These are phyloP conservation scores for Bellardia bayeri DNA, from an alignment of 2,888 invertebrate genomes.

Conservation along the genomic window DNA sequence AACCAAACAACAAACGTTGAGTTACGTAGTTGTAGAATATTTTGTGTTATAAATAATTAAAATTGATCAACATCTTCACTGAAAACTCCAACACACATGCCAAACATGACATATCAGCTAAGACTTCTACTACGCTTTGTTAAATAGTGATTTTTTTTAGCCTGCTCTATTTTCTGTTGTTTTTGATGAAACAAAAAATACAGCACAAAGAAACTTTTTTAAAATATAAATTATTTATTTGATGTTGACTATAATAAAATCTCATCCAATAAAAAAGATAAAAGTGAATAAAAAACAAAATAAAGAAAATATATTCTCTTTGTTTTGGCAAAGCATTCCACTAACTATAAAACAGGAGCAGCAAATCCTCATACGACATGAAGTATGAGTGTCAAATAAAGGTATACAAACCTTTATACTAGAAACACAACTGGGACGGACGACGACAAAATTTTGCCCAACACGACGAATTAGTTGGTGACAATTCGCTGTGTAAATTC, in stretches of 20 bases:
- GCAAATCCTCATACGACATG: neutral
- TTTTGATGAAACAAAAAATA: neutral
- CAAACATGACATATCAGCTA: neutral
- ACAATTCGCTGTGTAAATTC: too few species aligned
- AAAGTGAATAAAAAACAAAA: slow-evolving; percentile 8
- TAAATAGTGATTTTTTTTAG: neutral
- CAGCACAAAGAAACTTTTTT: neutral
- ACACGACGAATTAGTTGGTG: too few species aligned
- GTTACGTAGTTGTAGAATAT: neutral
- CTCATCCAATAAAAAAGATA: slow-evolving; percentile 1
- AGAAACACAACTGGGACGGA: too few species aligned
- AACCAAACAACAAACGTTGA: slow-evolving; percentile 29
- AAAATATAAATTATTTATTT: slow-evolving; percentile 23
- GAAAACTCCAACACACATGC: slow-evolving; percentile 1
- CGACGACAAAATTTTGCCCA: too few species aligned
- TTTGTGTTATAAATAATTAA: slow-evolving; percentile 41
- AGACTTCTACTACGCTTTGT: neutral
- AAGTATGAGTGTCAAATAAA: slow-evolving; percentile 31
- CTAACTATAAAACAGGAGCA: neutral
- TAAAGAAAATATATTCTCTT: neutral
- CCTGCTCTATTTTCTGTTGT: neutral
- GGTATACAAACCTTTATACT: neutral
- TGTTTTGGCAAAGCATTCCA: too few species aligned
- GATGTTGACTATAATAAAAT: slow-evolving; percentile 27
- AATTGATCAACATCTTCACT: slow-evolving; percentile 30